Evolutionary conservation across 2,113 vertebrate species (phyloP).

Genomic region (Anser cygnoides): DNA sequence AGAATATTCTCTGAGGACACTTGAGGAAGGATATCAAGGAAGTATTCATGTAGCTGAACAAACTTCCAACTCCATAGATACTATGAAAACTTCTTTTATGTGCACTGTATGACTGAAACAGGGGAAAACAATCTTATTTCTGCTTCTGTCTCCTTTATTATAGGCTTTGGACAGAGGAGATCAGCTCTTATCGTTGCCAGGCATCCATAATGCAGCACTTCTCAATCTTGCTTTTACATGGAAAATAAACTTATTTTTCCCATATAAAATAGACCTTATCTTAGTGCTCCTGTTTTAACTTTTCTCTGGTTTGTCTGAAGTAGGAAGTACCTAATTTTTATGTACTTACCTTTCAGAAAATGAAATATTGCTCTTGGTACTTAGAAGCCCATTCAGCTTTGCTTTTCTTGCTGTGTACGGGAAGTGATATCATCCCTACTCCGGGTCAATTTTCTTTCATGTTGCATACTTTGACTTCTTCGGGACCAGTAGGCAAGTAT

Average conservation of each 20-base stretch:
- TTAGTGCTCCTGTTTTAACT: neutral
- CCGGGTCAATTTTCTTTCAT: neutral
- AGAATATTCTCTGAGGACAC: neutral
- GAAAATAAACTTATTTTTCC: neutral
- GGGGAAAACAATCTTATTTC: neutral
- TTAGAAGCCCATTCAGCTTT: neutral
- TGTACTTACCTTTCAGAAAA: neutral
- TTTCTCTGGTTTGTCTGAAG: neutral
- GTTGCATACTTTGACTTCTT: neutral
- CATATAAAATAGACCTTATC: neutral
- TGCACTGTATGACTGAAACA: neutral
- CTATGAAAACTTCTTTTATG: neutral
- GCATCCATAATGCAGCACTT: neutral
- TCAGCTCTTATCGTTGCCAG: neutral
- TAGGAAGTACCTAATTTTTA: neutral
- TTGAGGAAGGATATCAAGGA: neutral
- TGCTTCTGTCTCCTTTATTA: neutral
- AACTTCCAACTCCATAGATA: neutral
- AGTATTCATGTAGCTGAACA: neutral
- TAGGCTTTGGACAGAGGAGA: neutral
- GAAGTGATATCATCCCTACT: neutral
- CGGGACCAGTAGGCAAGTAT: neutral
- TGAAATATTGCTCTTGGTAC: neutral
- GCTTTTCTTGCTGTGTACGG: neutral
- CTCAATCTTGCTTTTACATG: neutral